Base-by-base conservation (phyloP, 1,140 invertebrate species). In the Bursaphelenchus mucronatus region DNA sequence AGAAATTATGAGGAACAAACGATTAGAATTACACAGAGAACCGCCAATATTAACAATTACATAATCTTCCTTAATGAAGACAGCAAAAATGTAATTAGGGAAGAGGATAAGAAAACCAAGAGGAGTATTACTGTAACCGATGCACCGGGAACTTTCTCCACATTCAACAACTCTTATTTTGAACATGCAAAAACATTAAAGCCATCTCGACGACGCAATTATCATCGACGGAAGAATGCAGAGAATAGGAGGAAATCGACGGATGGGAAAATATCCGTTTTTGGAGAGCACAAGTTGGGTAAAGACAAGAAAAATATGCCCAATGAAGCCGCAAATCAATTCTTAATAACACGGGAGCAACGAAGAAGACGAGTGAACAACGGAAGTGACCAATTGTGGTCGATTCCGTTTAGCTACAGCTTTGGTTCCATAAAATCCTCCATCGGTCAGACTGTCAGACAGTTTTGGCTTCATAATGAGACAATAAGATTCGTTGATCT, bases 1-100 rank as follows among this genome's bases (percentile, higher is more conserved):
- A 62, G 77, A n/a, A 81, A 77, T 57, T 79, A 79, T 52, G 74
- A 79, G 8, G 78, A 80, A 57, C 71, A 81, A 41, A 66, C 73
- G 40, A 74, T 79, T 49, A 61, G 75, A 51, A 61, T 79, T 13
- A 66, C 68, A 19, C 77, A 79, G 58, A 43, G 55, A 30, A 40
- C 62, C 17, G 41, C 70, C 11, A 64, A 78, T 56, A 59, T 67
- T 53, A 81, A 79, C 44, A 54, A 58, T 43, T 71, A 78, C 52
- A 59, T 70, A 40, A 68, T 68, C 13, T 74, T 67, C 49, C 59
- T 74, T 52, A 66, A 56, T 21, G 73, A 30, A 30, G 30, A 30
- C 2, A 30, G 30, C 30, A 30, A 30, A 30, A 30, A 1, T 30
- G 30, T 30, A 3, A 30, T 30, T 30, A 30, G 30, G 5, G 30